Evolutionary conservation across 2,888 invertebrate genomes (phyloP).

Genomic region (Pardosa pseudoannulata): DNA sequence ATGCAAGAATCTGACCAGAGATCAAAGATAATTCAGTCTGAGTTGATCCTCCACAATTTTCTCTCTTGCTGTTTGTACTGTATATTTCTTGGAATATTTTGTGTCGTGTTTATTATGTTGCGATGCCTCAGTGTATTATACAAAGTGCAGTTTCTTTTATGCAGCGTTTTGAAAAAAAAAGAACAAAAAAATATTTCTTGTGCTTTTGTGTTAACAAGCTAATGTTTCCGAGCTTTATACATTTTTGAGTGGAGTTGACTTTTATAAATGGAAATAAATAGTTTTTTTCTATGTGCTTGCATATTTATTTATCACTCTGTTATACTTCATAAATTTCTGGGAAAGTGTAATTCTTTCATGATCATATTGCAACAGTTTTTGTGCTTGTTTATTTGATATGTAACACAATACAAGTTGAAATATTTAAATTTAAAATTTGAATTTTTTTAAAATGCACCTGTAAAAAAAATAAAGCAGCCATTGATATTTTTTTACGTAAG

Average conservation of each 20-base stretch:
- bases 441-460: no score
- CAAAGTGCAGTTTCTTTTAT: constrained; percentile 52
- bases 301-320: no score
- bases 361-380: no score
- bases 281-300: constrained; percentile 34
- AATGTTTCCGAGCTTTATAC: constrained; percentile 71
- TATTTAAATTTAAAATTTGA: no score
- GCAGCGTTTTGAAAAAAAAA: constrained; percentile 38
- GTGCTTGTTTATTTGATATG: no score
- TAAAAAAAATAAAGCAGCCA: no score
- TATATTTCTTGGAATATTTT: background rate
- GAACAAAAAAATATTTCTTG: constrained; percentile 39
- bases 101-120: constrained; percentile 38
- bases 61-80: background rate
- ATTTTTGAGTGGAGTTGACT: constrained; percentile 62
- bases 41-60: background rate
- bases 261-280: constrained; percentile 72
- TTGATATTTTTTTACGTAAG: no score
- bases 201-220: constrained; percentile 60
- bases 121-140: constrained; percentile 47
- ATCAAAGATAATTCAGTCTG: no score
- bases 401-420: no score
- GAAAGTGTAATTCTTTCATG: no score
- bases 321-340: no score
- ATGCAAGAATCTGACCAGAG: background rate